Base-by-base conservation (phyloP, 2,113 vertebrate genomes). In the Procapra przewalskii region DNA sequence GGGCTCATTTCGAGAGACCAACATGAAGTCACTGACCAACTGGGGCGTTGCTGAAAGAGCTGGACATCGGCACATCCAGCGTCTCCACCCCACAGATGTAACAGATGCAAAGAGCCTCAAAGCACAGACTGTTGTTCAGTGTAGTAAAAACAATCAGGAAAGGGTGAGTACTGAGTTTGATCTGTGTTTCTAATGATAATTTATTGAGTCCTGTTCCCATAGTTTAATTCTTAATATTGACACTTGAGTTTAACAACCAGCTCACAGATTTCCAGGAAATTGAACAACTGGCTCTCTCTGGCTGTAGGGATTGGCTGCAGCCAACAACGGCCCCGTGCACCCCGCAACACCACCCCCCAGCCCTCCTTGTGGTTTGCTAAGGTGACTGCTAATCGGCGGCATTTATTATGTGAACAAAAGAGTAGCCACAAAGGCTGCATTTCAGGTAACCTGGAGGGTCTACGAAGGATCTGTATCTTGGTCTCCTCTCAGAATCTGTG, bases 41-140 rank as follows among this genome's bases (percentile, higher is more conserved):
- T 15, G 13, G 23, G 48, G 29, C 2, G 0, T 6, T 40, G n/a
- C 67, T 7, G 2, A 50, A 33, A 67, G 77, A 27, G 77, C 14
- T 1, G 0, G 48, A 3, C 12, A 3, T 5, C 2, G 16, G 31
- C 12, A 31, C 59, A 13, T 15, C 48, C 1, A 48, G 29, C 50
- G 16, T 40, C n/a, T 54, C 40, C 45, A 15, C 64, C 33, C 0
- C 19, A 29, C 27, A 11, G 15, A n/a, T 9, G 4, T 10, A 5
- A 10, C 0, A 50, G 33, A 27, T 2, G 0, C 1, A 13, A 62
- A 48, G 1, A 48, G 31, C 92, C 48, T 92, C 36, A 10, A 3
- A 21, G 59, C 27, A 40, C 6, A 40, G 2, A 16, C 13, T 27
- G 5, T 4, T 6, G 13, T 23, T 50, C 81, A 91, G 43, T 52